Base-by-base conservation (phyloP, 2,888 invertebrate species). In the Eustalomyia histrio region DNA sequence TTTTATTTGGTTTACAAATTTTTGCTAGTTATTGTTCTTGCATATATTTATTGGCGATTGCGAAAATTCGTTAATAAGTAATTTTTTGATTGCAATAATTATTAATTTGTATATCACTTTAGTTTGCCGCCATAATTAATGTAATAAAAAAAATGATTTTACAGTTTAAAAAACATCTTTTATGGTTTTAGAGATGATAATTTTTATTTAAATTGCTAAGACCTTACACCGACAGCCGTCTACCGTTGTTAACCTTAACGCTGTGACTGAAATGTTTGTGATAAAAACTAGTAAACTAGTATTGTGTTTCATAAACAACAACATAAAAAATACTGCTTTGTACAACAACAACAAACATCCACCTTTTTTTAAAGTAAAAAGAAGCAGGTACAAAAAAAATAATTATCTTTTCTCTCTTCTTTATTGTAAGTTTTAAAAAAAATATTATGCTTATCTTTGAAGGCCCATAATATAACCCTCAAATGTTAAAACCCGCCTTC, bases 391-490 rank as follows among this genome's bases (percentile, higher is more conserved):
- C 57, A 17, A 74, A 55, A 57, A 21, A 58, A 21, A 57, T 12
- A 1, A 21, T 43, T 17, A 52, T 43, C 1, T 12, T 9, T 10
- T 16, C 6, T 71, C 50, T 61, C 76, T 73, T 29, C 7, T 76
- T 16, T 14, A 55, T 53, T 73, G 29, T 39, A 33, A 47, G 33
- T 55, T 18, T n/a, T 10, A 17, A 16, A 18, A 18, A 10, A 39
- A 18, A 33, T 2, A 18, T 0, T 12, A 12, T 64, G n/a, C 35
- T 72, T 50, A 50, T 18, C 43, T 39, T 17, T 14, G 47, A 29
- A 58, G 14, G 61, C 65, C 33, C 52, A 29, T 61, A 47, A 79
- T 84, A 85, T 84, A 85, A 87, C 87, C 88, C 88, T 84, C 58
- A 53, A 55, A 12, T n/a, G 12, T 16, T 14, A 10, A 29, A 43